Percentiles rank a stretch among this genome's conserved stretches.
Conservation (phyloP, 2,888 invertebrate species). For the Folsomia candida region DNA sequence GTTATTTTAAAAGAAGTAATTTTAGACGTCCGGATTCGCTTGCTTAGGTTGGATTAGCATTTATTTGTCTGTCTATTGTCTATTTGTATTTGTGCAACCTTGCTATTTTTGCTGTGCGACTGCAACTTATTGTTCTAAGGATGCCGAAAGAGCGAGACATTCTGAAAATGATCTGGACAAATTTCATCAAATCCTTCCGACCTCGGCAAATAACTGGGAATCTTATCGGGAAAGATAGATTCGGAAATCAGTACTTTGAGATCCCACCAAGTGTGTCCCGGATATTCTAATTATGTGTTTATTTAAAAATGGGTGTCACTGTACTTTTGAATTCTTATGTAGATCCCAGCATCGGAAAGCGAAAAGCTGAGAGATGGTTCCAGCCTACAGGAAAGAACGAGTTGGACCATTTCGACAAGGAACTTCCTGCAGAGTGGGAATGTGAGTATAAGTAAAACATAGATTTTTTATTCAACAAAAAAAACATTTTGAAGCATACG, state of each 20-base stretch:
- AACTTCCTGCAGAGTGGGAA: conserved; percentile 83
- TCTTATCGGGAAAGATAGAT: conserved; percentile 70
- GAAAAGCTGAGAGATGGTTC: conserved; percentile 70
- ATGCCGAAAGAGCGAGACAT: conserved; percentile 48
- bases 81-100: no score
- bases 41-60: no score
- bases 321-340: conserved; percentile 50
- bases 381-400: conserved; percentile 64
- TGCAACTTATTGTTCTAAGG: no score
- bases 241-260: conserved; percentile 80
- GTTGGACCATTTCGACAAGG: conserved; percentile 63
- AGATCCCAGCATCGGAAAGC: conserved; percentile 64
- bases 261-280: conserved; percentile 59
- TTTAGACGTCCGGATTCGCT: no score
- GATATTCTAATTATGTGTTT: not conserved
- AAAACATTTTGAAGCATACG: not conserved
- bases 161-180: conserved; percentile 58
- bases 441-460: conserved; percentile 39
- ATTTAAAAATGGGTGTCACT: not conserved
- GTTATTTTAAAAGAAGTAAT: no score
- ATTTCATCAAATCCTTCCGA: conserved; percentile 64
- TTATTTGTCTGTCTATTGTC: no score
- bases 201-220: conserved; percentile 61
- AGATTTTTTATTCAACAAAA: not conserved
- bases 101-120: no score